Base-by-base conservation (phyloP, 1,140 invertebrate species). In the Trichonephila inaurata region DNA sequence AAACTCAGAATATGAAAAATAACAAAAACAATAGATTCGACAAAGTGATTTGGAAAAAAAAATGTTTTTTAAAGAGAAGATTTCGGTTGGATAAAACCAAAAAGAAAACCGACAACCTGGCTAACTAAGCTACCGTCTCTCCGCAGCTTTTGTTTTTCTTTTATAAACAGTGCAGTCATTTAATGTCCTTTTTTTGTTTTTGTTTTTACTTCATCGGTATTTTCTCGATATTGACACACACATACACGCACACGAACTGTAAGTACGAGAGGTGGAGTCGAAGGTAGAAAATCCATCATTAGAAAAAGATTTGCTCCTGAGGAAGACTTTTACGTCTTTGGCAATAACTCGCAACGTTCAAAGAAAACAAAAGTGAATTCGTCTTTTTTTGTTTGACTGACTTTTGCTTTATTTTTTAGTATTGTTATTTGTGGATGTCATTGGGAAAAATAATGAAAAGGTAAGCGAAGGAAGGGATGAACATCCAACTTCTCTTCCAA, bases 221-320 rank as follows among this genome's bases (percentile, higher is more conserved):
- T 88, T 88, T 28, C 72, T 89, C 88, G 14, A 40, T 81, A 81
- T 91, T 81, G 33, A 81, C 69, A 81, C 72, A 82, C 72, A 81
- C 72, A 61, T 14, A 77, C 66, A 81, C 72, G 44, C 62, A 51
- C 44, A 89, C n/a, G 62, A 64, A 62, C 60, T n/a, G 86, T 18
- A 40, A 44, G 62, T 16, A 24, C 40, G 44, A 77, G 44, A 69
- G 69, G 66, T 62, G 86, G 62, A 88, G 51, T 72, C 51, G 28
- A 44, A 40, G 51, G 19, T 60, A 60, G 60, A 86, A 92, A 87
- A 86, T 92, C 91, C 82, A 83, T 92, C 91, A 92, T 92, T 92
- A 92, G 62, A 92, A 92, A 92, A 92, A 92, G 83, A 92, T 92
- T 92, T 92, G 44, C 44, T 87, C 60, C 58, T 10, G 58, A 60